phyloP scores from a whole-genome alignment of 2,797 vertebrate genomes.

The Falco peregrinus region DNA sequence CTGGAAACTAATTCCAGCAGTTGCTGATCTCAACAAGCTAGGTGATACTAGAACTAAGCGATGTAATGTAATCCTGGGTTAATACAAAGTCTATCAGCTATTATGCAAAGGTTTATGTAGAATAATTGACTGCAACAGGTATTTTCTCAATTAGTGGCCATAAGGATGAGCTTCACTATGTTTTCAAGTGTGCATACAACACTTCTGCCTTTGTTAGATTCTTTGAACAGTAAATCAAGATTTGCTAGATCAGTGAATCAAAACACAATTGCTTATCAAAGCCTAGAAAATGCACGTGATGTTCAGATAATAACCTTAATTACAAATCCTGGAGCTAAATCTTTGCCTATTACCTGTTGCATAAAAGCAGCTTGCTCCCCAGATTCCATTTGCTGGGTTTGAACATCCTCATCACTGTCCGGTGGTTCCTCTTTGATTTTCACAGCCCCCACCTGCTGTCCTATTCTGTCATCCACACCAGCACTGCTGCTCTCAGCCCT shows the following conservation, averaged over 20 bases:
- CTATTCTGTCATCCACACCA: conserved; percentile 79
- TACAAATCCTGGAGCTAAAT: conserved; percentile 87
- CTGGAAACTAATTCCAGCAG: conserved; percentile 63
- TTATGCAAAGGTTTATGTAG: conserved; percentile 35
- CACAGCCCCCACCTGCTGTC: conserved; percentile 85
- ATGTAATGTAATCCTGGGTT: conserved; percentile 44
- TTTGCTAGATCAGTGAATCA: conserved; percentile 49
- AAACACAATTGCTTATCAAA: conserved; percentile 62
- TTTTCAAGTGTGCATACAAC: conserved; percentile 63
- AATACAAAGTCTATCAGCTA: conserved; percentile 52
- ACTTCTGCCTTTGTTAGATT: conserved; percentile 53
- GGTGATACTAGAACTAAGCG: conserved; percentile 57
- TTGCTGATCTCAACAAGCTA: conserved; percentile 75
- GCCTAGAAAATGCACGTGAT: conserved; percentile 36
- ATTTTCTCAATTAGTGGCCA: conserved; percentile 64
- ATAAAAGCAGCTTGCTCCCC: conserved; percentile 91
- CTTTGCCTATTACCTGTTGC: conserved; percentile 95
- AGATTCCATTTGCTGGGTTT: conserved; percentile 87
- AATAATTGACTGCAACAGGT: conserved; percentile 57
- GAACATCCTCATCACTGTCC: conserved; percentile 91
- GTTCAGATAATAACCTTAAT: conserved; percentile 96
- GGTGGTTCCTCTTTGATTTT: conserved; percentile 95
- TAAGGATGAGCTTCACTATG: conserved; percentile 64
- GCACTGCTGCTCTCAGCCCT: conserved; percentile 82
- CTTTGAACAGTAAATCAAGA: conserved; percentile 59